Evolutionary conservation across 1,140 invertebrate genomes (phyloP), one percentile per base, ranked within the genome.

Genomic region (Hormaphis cornu): DNA sequence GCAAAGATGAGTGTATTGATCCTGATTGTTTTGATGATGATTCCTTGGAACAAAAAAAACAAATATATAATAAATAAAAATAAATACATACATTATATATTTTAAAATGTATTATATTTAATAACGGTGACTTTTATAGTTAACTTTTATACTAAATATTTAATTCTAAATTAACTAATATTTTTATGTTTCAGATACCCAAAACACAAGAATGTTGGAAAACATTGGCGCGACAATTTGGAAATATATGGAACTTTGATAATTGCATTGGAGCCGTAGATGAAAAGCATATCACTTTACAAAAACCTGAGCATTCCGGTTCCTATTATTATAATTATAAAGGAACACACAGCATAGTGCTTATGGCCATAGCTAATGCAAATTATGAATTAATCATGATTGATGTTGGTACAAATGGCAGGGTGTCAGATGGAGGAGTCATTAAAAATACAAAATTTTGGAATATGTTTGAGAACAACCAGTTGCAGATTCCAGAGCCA

Each of bases 281-380:
- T 73, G 79, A 78, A 16, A 81, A 81, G 73, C 78, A 80, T 73
- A 72, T 80, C 26, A 73, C 70, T 61, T 76, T 80, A 69, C 72
- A 75, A 69, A 50, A 61, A 53, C 76, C 78, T 46, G 61, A 71
- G 48, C 73, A 77, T 58, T 72, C 71, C 74, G 76, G 76, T 61
- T 77, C 76, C 8, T 54, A 73, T 18, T 81, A 76, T 71, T 81
- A 76, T 72, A 83, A 76, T 78, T 83, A 82, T 73, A 80, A 81
- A 74, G 74, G 73, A 14, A 73, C 69, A 18, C 72, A 76, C 69
- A 72, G 69, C 61, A 71, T 74, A 24, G 71, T 73, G 42, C 50
- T 74, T n/a, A 58, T 74, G 42, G 72, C 70, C 3, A 30, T 73
- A 30, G 71, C 69, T 37, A 54, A 72, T 61, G 69, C 72, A 26